Evolutionary conservation across 2,797 vertebrate genomes (phyloP), one percentile per base, ranked within the genome.

Genomic region (Melanotaenia pygmaea): DNA sequence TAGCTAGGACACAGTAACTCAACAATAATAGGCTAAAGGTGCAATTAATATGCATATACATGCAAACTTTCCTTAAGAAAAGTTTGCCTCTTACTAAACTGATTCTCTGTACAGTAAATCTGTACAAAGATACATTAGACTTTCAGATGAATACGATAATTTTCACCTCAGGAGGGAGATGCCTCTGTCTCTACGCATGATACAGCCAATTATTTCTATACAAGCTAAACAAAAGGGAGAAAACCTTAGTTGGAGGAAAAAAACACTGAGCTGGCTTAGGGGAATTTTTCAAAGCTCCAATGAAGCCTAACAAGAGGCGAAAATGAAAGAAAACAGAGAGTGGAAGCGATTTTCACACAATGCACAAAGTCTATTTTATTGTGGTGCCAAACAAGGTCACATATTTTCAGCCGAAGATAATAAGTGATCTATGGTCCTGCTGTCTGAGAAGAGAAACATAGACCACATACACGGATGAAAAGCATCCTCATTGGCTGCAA

Each of bases 191-290:
- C 82, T 47, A 74, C 83, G 84, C 75, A 86, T 90, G 90, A 90
- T 83, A 69, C 78, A 80, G 64, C 86, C 89, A 92, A 92, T 93
- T 91, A 93, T 88, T 88, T 89, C 72, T 77, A 63, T 67, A 80
- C 74, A 83, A 86, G 80, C 63, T 76, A 70, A 47, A 83, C 80
- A 86, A 80, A 71, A 70, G 43, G 58, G 51, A 60, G 67, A 85
- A 85, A 88, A 67, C 63, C 64, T 77, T 37, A n/a, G 47, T 83
- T 72, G 35, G 63, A 66, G 56, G 56, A 30, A 37, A 37, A 80
- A 80, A 79, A 86, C 50, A 76, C 57, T 63, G 61, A 86, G 70
- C 61, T 80, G 73, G 80, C 76, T 79, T 74, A 70, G 81, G 87
- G 84, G 86, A 88, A 76, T 86, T 88, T 88, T 76, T 82, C 54